These are phyloP conservation scores for Pituophis catenifer DNA, from an alignment of 2,113 vertebrate species.

Conservation along the genomic window DNA sequence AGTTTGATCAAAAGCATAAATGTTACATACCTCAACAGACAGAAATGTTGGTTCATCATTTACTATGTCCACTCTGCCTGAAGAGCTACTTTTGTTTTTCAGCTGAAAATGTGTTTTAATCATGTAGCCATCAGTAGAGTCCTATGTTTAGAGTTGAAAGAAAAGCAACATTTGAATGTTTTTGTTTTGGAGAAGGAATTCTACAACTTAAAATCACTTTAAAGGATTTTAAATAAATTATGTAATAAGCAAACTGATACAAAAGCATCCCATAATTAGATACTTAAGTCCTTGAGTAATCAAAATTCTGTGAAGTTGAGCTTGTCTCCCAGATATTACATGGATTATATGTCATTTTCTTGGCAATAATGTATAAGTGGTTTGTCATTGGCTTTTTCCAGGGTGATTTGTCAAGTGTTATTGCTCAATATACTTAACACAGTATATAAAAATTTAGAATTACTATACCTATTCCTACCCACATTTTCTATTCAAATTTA, in stretches of 20 bases:
- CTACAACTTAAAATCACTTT: background rate
- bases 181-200: background rate
- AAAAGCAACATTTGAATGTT: background rate
- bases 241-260: background rate
- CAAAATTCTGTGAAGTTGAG: background rate
- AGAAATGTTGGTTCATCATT: slow-evolving; percentile 28
- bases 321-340: background rate
- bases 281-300: background rate
- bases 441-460: background rate
- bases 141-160: slow-evolving; percentile 57
- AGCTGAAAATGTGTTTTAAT: slow-evolving; percentile 70
- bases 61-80: slow-evolving; percentile 28
- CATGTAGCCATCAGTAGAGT: slow-evolving; percentile 72
- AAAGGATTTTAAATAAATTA: background rate
- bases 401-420: background rate
- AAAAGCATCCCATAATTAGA: background rate
- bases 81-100: slow-evolving; percentile 28
- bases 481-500: background rate
- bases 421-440: background rate
- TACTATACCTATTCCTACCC: background rate
- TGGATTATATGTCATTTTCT: background rate
- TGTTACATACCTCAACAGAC: slow-evolving; percentile 67
- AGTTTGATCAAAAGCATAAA: background rate
- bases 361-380: background rate
- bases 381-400: background rate